Evolutionary conservation across 2,888 invertebrate species (phyloP), one percentile per base, ranked within the genome.

Genomic region (Platycheirus albimanus): DNA sequence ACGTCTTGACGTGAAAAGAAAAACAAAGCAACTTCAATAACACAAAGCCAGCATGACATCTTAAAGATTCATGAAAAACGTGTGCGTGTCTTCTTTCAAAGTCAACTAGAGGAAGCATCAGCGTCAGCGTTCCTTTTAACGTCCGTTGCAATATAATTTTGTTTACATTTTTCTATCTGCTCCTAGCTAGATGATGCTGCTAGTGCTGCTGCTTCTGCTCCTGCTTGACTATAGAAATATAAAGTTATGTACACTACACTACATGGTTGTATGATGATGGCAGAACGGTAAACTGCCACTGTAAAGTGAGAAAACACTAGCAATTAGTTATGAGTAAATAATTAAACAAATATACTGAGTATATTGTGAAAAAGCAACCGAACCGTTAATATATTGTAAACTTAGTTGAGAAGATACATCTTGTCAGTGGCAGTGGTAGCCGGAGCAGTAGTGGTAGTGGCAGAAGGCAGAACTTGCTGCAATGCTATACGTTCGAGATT

Each of bases 251-350:
- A n/a, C n/a, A n/a, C n/a, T n/a, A n/a, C n/a, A n/a, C n/a, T n/a
- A n/a, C n/a, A n/a, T n/a, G n/a, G n/a, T 17, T 20, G 45, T 13
- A 58, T 10, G 15, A 17, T 47, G 51, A 45, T 43, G 30, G 30
- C 47, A 61, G 36, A 81, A 81, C 71, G 66, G 81, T 71, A 71
- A 76, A 66, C 51, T 69, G 70, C 71, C 66, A 77, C 71, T 30
- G 66, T 43, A 61, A 63, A 47, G 52, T 54, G 52, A 41, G 47
- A 71, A 56, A 72, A 45, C 67, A 58, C 70, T 58, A 30, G 13
- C 72, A 78, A 83, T 83, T 83, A 83, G 78, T 67, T 74, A 28
- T 64, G 69, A 38, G 72, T 74, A 83, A 83, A 78, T 78, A 83
- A 78, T 77, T 77, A 67, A 77, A 77, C 61, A 58, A 66, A 71